A percentile compares a stretch with the other conserved stretches of the same genome.
Conservation (phyloP, 2,797 vertebrate genomes). For the Helicolenus hilgendorfi region DNA sequence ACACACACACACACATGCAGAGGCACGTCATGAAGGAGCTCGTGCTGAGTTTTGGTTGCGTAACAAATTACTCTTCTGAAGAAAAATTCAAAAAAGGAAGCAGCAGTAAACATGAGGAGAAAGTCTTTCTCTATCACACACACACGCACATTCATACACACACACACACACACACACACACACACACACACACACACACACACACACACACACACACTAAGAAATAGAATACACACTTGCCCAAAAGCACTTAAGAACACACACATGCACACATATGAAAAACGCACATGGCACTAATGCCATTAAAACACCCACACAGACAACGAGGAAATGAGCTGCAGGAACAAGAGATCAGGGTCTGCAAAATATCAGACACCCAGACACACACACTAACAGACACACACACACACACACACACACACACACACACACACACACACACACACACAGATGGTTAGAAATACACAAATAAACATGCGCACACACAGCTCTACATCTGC, state of each 20-base stretch:
- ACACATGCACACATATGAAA: neutral
- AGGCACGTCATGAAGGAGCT: slow-evolving; percentile 29
- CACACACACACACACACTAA: neutral
- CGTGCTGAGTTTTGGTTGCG: slow-evolving; percentile 59
- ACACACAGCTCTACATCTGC: slow-evolving; percentile 16
- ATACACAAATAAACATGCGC: neutral
- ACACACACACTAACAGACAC: neutral
- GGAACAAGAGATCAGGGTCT: slow-evolving; percentile 30
- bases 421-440: neutral
- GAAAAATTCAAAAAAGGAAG: slow-evolving; percentile 19
- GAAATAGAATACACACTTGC: neutral
- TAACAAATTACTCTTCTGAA: slow-evolving; percentile 67
- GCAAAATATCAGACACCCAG: slow-evolving; percentile 24
- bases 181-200: neutral
- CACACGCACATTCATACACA: neutral
- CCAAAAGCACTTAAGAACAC: neutral
- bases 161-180: neutral
- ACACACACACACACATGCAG: neutral
- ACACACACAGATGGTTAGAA: neutral
- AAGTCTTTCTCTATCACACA: neutral
- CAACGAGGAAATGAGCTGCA: slow-evolving; percentile 34
- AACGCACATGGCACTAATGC: neutral
- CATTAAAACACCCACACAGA: slow-evolving; percentile 40
- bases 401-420: neutral
- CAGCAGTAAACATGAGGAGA: neutral